Evolutionary conservation across 2,113 vertebrate species (phyloP).

Genomic region (Cromileptes altivelis): DNA sequence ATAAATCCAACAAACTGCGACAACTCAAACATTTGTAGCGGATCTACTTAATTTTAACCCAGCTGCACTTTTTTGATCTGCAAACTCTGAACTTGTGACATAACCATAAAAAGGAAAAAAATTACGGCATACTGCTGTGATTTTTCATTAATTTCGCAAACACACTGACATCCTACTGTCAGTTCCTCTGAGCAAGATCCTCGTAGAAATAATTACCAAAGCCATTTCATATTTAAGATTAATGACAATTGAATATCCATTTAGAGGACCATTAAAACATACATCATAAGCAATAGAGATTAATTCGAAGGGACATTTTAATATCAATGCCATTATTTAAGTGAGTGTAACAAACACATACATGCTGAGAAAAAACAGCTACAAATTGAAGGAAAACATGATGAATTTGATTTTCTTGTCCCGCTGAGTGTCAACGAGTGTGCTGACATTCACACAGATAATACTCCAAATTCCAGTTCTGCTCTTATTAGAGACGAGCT

Average conservation of each 20-base stretch:
- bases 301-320: constrained; percentile 43
- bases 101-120: neutral
- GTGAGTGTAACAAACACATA: neutral
- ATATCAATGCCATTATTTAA: constrained; percentile 33
- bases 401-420: constrained; percentile 16
- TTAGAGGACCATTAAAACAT: constrained; percentile 50
- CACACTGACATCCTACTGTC: constrained; percentile 32
- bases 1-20: constrained; percentile 21
- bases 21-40: constrained; percentile 10
- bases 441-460: constrained; percentile 11
- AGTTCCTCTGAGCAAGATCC: constrained; percentile 21
- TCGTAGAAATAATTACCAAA: constrained; percentile 45
- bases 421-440: constrained; percentile 2
- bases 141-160: constrained; percentile 39
- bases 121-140: neutral
- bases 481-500: neutral
- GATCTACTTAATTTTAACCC: neutral
- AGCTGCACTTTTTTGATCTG: neutral
- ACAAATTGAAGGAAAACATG: neutral
- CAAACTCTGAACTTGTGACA: neutral
- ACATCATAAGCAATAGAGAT: constrained; percentile 38
- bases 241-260: constrained; percentile 57
- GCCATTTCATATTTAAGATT: constrained; percentile 54
- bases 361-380: neutral
- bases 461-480: constrained; percentile 22